These are phyloP conservation scores for Biston stratarius DNA, from an alignment of 2,888 invertebrate species.

Conservation along the genomic window DNA sequence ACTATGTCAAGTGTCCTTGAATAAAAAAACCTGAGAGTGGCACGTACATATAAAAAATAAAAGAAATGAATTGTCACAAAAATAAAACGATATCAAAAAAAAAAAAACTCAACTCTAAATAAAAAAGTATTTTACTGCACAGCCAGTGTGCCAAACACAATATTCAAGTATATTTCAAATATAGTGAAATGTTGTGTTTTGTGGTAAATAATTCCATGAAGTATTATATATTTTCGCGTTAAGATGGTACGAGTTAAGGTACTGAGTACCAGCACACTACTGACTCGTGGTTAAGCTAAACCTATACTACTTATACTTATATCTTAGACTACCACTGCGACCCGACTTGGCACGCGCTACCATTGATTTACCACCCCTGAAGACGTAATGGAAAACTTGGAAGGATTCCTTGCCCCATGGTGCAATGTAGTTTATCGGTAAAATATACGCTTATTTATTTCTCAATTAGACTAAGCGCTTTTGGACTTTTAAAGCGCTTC, in stretches of 20 bases:
- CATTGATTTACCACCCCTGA: conserved; percentile 23
- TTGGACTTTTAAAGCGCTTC: background rate
- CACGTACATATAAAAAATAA: no score
- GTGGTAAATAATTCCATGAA: no score
- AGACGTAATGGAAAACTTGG: conserved; percentile 34
- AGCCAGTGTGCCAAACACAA: no score
- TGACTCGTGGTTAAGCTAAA: conserved; percentile 7
- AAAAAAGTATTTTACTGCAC: no score
- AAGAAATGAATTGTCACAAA: no score
- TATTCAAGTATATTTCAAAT: no score
- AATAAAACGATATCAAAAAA: no score
- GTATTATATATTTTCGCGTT: no score
- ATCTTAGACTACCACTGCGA: conserved; percentile 53
- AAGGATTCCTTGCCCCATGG: conserved; percentile 20
- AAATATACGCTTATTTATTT: conserved; percentile 24
- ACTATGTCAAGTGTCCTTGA: no score
- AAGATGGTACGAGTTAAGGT: background rate
- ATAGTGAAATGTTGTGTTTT: no score
- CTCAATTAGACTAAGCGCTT: conserved; percentile 18
- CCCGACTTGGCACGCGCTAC: conserved; percentile 61
- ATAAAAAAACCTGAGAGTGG: no score
- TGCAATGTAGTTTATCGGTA: background rate
- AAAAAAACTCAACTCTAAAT: no score
- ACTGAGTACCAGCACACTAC: conserved; percentile 7
- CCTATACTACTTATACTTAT: conserved; percentile 8